phyloP scores from a whole-genome alignment of 2,113 vertebrate genomes.

The Toxostoma redivivum region DNA sequence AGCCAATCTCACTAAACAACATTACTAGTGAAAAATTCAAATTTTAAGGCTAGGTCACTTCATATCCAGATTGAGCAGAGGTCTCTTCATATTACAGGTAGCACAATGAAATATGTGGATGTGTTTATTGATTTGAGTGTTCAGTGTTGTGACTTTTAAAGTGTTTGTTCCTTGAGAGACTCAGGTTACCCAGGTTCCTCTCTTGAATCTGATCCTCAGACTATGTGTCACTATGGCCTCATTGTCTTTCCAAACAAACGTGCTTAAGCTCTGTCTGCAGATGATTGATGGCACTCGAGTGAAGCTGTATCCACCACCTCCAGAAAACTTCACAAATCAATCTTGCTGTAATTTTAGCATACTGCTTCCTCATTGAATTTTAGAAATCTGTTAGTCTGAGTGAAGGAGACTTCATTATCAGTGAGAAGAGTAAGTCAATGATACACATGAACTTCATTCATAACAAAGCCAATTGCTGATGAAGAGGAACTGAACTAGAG shows the following conservation, averaged over 20 bases:
- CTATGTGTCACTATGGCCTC: not conserved
- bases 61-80: not conserved
- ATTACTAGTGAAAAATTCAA: not conserved
- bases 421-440: not conserved
- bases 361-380: not conserved
- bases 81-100: not conserved
- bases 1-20: not conserved
- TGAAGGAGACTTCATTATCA: slow-evolving; percentile 2
- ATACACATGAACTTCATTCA: not conserved
- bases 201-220: not conserved
- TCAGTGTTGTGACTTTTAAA: not conserved
- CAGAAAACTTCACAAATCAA: slow-evolving; percentile 7
- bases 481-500: not conserved
- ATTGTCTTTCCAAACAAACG: not conserved
- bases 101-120: not conserved
- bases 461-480: slow-evolving; percentile 4
- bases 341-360: not conserved
- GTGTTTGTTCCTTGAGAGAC: not conserved
- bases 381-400: not conserved
- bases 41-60: not conserved
- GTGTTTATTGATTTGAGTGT: not conserved
- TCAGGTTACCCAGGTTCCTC: not conserved
- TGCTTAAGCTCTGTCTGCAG: not conserved
- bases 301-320: not conserved
- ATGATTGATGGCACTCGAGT: not conserved